A percentile compares a stretch with the other conserved stretches of the same genome.
These are phyloP conservation scores for Coremacera marginata DNA, from an alignment of 2,888 invertebrate species.

Conservation along the genomic window DNA sequence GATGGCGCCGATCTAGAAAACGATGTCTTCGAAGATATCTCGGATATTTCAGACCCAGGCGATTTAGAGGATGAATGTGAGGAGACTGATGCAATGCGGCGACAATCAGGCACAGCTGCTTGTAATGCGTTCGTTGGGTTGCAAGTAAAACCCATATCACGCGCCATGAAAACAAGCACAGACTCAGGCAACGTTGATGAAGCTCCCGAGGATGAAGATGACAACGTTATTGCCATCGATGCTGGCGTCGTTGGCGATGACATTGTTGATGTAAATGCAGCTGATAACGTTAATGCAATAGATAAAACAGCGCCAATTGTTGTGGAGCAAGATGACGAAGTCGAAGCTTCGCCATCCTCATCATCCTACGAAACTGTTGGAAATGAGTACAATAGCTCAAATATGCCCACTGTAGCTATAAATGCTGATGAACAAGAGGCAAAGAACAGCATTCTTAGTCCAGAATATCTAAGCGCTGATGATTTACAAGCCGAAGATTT, in stretches of 20 bases:
- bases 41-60: slow-evolving; percentile 71
- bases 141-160: slow-evolving; percentile 62
- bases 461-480: slow-evolving; percentile 70
- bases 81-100: neutral
- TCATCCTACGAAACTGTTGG: slow-evolving; percentile 69
- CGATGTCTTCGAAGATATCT: slow-evolving; percentile 72
- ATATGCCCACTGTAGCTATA: slow-evolving; percentile 37
- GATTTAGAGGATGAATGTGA: slow-evolving; percentile 55
- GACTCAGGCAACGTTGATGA: slow-evolving; percentile 69
- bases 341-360: slow-evolving; percentile 59
- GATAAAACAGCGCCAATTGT: neutral
- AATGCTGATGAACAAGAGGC: slow-evolving; percentile 50
- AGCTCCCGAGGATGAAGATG: slow-evolving; percentile 65
- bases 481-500: slow-evolving; percentile 61
- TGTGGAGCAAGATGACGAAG: neutral
- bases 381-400: slow-evolving; percentile 55
- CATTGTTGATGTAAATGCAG: no score
- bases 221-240: slow-evolving; percentile 38
- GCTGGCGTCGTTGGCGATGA: slow-evolving; percentile 32
- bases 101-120: neutral
- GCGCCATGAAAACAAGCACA: slow-evolving; percentile 67
- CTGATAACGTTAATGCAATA: neutral
- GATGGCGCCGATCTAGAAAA: slow-evolving; percentile 73
- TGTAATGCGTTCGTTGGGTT: slow-evolving; percentile 47
- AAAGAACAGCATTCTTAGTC: slow-evolving; percentile 57